Base-by-base conservation (phyloP, 2,113 vertebrate genomes). In the Willisornis vidua region DNA sequence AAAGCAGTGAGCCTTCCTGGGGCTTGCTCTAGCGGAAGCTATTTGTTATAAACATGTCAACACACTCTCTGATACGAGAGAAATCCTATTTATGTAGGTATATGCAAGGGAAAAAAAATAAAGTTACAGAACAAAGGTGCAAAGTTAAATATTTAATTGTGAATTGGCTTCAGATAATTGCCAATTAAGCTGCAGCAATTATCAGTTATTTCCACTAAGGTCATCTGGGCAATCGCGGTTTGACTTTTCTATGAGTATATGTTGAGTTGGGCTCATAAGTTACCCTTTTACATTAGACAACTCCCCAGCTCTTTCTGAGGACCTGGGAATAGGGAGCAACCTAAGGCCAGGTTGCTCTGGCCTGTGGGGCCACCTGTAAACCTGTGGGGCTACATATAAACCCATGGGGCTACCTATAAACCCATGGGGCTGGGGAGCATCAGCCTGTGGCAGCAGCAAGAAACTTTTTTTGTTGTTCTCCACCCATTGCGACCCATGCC, bases 401-500 rank as follows among this genome's bases (percentile, higher is more conserved):
- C 35, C 45, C 74, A 37, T 66, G 33, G 39, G 52, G 12, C 37
- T 73, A 16, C 31, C 26, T 51, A 7, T 58, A 66, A 75, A n/a
- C 14, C 26, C 35, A 0, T 0, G 3, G 19, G 19, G 6, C 55
- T 33, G 35, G 41, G 22, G 15, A 76, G 5, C 15, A 35, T 35
- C 48, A 79, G 48, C 18, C 35, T 4, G 1, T 22, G 16, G 45
- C 26, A 57, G 29, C 10, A 10, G 12, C 22, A 71, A 61, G 45
- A 67, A 66, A 5, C 20, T 12, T 58, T 48, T 41, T 70, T 46
- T 62, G 73, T 68, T 58, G 35, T 51, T 54, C 14, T 52, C 33
- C 23, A 18, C 39, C 39, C 46, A 80, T 45, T 3, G 0, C 10
- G 59, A 33, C 57, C 58, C 46, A 4, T 1, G 1, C 26, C 2